A percentile compares a stretch with the other conserved stretches of the same genome.
phyloP scores from a whole-genome alignment of 2,797 vertebrate species.

The Microcaecilia unicolor region DNA sequence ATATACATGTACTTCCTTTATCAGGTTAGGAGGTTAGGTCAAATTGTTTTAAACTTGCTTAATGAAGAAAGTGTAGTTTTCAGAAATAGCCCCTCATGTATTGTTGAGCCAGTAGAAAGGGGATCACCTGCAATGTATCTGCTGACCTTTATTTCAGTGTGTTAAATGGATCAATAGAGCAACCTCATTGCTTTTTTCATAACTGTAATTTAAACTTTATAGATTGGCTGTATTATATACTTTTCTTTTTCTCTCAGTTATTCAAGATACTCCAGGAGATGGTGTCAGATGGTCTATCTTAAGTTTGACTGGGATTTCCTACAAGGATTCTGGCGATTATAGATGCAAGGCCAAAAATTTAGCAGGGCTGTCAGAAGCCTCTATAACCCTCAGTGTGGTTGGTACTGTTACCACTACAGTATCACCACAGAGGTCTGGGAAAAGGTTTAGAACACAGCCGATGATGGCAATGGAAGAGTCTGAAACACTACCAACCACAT shows the following conservation, averaged over 20 bases:
- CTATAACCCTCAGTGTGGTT: slow-evolving; percentile 70
- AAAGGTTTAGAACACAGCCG: slow-evolving; percentile 13
- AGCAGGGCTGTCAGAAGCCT: slow-evolving; percentile 73
- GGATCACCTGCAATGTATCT: too few species aligned
- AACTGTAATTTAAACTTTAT: not conserved
- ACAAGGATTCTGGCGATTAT: slow-evolving; percentile 82
- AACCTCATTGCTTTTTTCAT: too few species aligned
- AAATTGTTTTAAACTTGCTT: too few species aligned
- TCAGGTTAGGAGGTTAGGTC: too few species aligned
- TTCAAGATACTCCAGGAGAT: slow-evolving; percentile 86
- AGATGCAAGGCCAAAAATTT: slow-evolving; percentile 87
- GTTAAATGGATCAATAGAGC: too few species aligned
- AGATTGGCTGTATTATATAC: too few species aligned
- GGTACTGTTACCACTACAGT: slow-evolving; percentile 55
- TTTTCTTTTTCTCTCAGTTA: slow-evolving; percentile 50
- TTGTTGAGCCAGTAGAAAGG: too few species aligned
- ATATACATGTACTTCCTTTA: too few species aligned
- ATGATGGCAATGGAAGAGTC: slow-evolving; percentile 22
- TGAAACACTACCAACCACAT: not conserved
- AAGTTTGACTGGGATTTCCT: slow-evolving; percentile 74
- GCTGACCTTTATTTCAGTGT: too few species aligned
- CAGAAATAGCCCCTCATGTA: too few species aligned
- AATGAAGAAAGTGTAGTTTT: too few species aligned
- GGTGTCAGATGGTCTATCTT: slow-evolving; percentile 91
- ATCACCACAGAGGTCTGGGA: slow-evolving; percentile 31